Percentiles rank a stretch among this genome's conserved stretches.
These are phyloP conservation scores for Agelaius tricolor DNA, from an alignment of 2,113 vertebrate genomes.

Conservation along the genomic window DNA sequence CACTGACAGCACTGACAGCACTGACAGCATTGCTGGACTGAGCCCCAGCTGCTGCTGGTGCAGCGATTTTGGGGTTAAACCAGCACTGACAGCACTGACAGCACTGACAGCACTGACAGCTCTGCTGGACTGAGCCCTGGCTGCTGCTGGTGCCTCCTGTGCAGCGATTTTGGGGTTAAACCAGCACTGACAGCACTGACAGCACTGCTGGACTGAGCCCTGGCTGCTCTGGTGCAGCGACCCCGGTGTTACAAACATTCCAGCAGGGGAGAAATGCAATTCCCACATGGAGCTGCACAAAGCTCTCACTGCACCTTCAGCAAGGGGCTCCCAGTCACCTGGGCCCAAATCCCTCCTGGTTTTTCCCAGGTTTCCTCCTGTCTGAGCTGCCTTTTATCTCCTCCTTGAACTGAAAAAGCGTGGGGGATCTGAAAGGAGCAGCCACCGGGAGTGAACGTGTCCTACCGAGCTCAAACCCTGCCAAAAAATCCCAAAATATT, in stretches of 20 bases:
- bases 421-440: neutral
- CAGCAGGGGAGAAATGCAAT: neutral
- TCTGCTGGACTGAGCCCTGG: neutral
- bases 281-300: neutral
- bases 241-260: neutral
- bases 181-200: too few relatives aligned
- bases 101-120: too few relatives aligned
- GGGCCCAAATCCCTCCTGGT: neutral
- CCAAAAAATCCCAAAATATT: neutral
- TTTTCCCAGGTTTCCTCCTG: neutral
- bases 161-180: too few relatives aligned
- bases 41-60: too few relatives aligned
- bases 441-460: neutral
- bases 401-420: neutral
- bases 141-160: too few relatives aligned
- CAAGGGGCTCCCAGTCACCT: neutral
- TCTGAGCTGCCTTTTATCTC: neutral
- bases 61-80: too few relatives aligned
- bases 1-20: too few relatives aligned
- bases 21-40: neutral
- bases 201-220: neutral
- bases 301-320: neutral
- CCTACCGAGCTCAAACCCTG: neutral
- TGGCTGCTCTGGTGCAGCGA: neutral
- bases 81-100: too few relatives aligned